These are phyloP conservation scores for Ginglymostoma cirratum DNA, from an alignment of 2,113 vertebrate genomes.

Conservation along the genomic window DNA sequence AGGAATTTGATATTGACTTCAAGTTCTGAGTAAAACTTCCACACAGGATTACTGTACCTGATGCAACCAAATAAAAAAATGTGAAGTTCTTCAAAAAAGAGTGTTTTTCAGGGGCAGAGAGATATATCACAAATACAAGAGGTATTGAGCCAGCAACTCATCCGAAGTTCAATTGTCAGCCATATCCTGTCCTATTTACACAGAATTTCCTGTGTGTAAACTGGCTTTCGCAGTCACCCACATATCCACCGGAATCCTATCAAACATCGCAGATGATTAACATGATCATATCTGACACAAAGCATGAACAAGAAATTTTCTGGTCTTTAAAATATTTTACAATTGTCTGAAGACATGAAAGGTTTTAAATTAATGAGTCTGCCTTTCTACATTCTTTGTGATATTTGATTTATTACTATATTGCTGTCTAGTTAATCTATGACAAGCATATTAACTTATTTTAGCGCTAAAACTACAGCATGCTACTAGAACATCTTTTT, in stretches of 20 bases:
- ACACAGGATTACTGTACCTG: background rate
- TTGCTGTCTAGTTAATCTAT: background rate
- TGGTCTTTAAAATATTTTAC: background rate
- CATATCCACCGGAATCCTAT: background rate
- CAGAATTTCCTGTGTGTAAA: background rate
- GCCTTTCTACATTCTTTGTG: background rate
- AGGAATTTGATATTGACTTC: background rate
- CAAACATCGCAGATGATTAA: background rate
- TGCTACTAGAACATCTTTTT: background rate
- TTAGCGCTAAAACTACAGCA: background rate
- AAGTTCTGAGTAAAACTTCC: background rate
- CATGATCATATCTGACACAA: background rate
- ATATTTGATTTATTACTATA: background rate
- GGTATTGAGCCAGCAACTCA: background rate
- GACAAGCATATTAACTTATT: background rate
- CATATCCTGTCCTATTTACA: background rate
- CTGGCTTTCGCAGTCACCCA: background rate
- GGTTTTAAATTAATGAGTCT: background rate
- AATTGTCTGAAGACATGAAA: background rate
- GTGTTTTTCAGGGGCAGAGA: background rate
- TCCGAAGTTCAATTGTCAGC: too few relatives aligned
- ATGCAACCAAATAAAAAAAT: background rate
- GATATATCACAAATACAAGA: background rate
- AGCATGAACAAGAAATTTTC: background rate
- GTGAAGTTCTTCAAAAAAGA: background rate